Evolutionary conservation across 2,888 invertebrate species (phyloP).

Genomic region (Idaea dimidiata): DNA sequence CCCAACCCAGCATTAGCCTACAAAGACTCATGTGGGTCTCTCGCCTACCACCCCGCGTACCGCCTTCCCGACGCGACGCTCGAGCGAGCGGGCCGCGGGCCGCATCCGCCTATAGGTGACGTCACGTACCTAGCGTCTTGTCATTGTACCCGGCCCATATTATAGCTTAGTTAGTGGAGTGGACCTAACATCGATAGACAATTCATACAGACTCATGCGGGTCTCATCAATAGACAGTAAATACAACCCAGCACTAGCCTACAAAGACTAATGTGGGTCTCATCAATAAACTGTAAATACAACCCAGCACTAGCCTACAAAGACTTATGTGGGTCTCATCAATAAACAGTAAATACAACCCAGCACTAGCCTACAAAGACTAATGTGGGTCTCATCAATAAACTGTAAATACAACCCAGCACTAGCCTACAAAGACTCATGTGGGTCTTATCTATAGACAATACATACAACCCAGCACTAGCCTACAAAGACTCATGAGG

Average conservation of each 20-base stretch:
- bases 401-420: conserved; percentile 91
- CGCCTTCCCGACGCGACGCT: conserved; percentile 77
- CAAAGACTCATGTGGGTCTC: conserved; percentile 65
- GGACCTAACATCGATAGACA: too few relatives aligned
- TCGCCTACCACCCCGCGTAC: conserved; percentile 87
- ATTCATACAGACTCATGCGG: too few relatives aligned
- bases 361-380: too few relatives aligned
- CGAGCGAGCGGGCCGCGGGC: conserved; percentile 82
- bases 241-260: too few relatives aligned
- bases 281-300: too few relatives aligned
- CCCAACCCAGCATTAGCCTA: conserved; percentile 87
- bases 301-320: too few relatives aligned
- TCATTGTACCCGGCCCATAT: background rate
- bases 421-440: conserved; percentile 76
- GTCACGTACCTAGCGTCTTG: conserved; percentile 10
- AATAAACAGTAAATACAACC: too few relatives aligned
- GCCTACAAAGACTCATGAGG: conserved; percentile 71
- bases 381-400: conserved; percentile 81
- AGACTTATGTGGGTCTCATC: too few relatives aligned
- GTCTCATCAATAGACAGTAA: too few relatives aligned
- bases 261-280: too few relatives aligned
- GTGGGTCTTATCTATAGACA: conserved; percentile 88
- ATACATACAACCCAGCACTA: conserved; percentile 88
- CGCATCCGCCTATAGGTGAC: conserved; percentile 29
- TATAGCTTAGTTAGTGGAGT: too few relatives aligned